These are phyloP conservation scores for Heliconius cydno DNA, from an alignment of 2,888 invertebrate genomes.

Conservation along the genomic window DNA sequence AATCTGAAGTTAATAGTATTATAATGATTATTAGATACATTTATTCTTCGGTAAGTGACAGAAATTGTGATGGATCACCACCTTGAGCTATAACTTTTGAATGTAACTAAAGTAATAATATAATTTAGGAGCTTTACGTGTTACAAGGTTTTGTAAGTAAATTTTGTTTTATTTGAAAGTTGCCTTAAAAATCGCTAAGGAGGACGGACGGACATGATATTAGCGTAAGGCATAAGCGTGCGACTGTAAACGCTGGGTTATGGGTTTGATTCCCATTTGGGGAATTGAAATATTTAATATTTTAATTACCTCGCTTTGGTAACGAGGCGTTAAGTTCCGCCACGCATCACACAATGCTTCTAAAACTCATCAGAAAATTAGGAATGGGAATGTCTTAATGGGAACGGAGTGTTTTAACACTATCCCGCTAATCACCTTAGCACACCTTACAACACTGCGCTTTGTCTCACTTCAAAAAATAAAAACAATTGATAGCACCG, in stretches of 20 bases:
- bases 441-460: too few relatives aligned
- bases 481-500: too few relatives aligned
- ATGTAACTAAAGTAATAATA: conserved; percentile 8
- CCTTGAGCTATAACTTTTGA: conserved; percentile 9
- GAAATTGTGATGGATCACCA: conserved; percentile 18
- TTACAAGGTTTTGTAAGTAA: background rate
- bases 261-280: too few relatives aligned
- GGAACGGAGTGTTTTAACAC: background rate
- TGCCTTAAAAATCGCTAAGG: background rate
- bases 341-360: too few relatives aligned
- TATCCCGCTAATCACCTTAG: background rate
- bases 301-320: too few relatives aligned
- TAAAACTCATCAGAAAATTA: background rate
- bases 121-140: background rate
- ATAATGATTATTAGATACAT: background rate
- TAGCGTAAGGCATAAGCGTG: too few relatives aligned
- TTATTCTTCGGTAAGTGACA: conserved; percentile 1
- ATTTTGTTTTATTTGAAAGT: background rate
- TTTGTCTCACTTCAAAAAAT: too few relatives aligned
- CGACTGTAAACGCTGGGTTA: too few relatives aligned
- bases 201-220: too few relatives aligned
- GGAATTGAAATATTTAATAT: too few relatives aligned
- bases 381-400: background rate
- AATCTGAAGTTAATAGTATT: background rate
- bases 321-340: too few relatives aligned